A percentile compares a stretch with the other conserved stretches of the same genome.
These are phyloP conservation scores for Anolis carolinensis DNA, from an alignment of 2,113 vertebrate genomes.

Conservation along the genomic window DNA sequence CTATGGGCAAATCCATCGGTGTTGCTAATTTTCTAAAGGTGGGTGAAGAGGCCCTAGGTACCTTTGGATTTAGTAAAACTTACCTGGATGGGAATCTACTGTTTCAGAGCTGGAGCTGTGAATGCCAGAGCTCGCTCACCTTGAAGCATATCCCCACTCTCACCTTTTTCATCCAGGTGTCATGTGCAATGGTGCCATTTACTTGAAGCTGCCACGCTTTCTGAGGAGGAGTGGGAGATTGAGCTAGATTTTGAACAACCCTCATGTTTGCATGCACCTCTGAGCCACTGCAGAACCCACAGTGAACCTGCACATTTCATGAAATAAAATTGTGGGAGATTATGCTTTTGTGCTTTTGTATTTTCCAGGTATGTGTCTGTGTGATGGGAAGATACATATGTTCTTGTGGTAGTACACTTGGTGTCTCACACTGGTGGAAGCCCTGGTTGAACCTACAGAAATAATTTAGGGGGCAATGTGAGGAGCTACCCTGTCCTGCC, in stretches of 20 bases:
- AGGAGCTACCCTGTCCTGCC: no score
- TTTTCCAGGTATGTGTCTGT: not conserved
- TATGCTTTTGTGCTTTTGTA: not conserved
- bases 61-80: not conserved
- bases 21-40: not conserved
- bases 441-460: no score
- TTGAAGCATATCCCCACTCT: not conserved
- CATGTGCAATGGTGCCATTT: conserved; percentile 3
- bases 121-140: not conserved
- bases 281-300: not conserved
- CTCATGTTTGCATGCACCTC: conserved; percentile 5
- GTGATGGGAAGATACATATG: no score
- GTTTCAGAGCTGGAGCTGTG: not conserved
- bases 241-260: not conserved
- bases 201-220: not conserved
- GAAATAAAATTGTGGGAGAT: conserved; percentile 8
- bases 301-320: not conserved
- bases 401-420: no score
- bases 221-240: not conserved
- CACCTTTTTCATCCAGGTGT: not conserved
- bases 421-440: no score
- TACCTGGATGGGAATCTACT: not conserved
- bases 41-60: not conserved
- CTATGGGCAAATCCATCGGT: not conserved
- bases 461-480: no score